Percentiles rank a stretch among this genome's conserved stretches.
Evolutionary conservation across 35 echinoderm and acorn worm species (phyloP).

Genomic region (Anneissia japonica): DNA sequence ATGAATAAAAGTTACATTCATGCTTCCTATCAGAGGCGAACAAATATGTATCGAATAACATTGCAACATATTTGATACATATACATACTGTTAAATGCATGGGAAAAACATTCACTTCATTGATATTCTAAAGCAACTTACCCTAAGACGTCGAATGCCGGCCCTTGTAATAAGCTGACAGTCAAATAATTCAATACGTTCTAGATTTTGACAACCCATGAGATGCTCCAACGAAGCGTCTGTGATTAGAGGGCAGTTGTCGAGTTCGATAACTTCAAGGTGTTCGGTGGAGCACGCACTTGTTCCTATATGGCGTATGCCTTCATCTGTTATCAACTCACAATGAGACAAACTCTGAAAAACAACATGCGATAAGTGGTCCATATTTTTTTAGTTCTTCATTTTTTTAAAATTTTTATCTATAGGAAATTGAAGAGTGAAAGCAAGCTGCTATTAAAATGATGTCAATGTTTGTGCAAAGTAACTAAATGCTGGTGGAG

Average conservation of each 20-base stretch:
- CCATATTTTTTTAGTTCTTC: not conserved
- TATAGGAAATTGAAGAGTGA: no score
- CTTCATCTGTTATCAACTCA: slow-evolving; percentile 98
- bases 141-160: slow-evolving; percentile 91
- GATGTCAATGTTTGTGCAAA: not conserved
- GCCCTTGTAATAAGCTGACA: slow-evolving; percentile 97
- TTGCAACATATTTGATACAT: no score
- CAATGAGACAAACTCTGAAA: slow-evolving; percentile 93
- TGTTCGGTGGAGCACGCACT: slow-evolving; percentile 93
- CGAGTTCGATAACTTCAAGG: slow-evolving; percentile 96
- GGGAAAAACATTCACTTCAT: no score
- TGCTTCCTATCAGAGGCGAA: no score
- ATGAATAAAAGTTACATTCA: no score
- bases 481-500: no score
- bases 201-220: slow-evolving; percentile 86
- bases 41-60: no score
- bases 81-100: no score
- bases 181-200: slow-evolving; percentile 91
- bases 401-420: not conserved
- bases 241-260: slow-evolving; percentile 98
- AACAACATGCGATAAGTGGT: not conserved
- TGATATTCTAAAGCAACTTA: slow-evolving; percentile 26
- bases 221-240: slow-evolving; percentile 93
- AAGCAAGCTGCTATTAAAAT: not conserved
- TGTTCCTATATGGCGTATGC: slow-evolving; percentile 89